Evolutionary conservation across 2,888 invertebrate species (phyloP).

Genomic region (Elysia crispata): DNA sequence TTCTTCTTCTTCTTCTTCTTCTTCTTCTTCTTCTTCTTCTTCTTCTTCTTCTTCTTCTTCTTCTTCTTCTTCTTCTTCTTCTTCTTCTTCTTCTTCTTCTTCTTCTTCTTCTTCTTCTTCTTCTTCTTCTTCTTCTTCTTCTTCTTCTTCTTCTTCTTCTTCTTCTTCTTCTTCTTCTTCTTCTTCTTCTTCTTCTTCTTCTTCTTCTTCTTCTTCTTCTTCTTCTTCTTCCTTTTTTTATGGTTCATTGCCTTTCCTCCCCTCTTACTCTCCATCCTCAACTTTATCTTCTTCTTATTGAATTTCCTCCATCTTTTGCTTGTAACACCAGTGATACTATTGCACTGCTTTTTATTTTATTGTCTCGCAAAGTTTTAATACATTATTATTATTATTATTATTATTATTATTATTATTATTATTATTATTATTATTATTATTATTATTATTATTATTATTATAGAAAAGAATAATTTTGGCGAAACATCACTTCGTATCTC

Average conservation of each 20-base stretch:
- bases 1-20: slow-evolving; percentile 9
- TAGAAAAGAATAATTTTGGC: too few species aligned
- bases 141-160: slow-evolving; percentile 9
- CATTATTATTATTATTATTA: too few species aligned
- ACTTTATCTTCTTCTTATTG: neutral
- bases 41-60: slow-evolving; percentile 9
- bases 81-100: slow-evolving; percentile 9
- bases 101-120: slow-evolving; percentile 9
- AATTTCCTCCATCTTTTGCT: neutral
- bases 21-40: slow-evolving; percentile 9
- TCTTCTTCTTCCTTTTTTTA: neutral
- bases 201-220: slow-evolving; percentile 1
- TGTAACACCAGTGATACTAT: too few species aligned
- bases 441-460: too few species aligned
- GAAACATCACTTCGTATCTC: too few species aligned
- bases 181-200: slow-evolving; percentile 4
- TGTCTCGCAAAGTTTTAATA: too few species aligned
- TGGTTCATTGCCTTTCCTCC: neutral
- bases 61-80: slow-evolving; percentile 9
- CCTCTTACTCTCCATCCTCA: neutral
- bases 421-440: too few species aligned
- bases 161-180: slow-evolving; percentile 9
- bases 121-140: slow-evolving; percentile 9
- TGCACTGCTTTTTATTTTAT: too few species aligned
- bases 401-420: too few species aligned